These are phyloP conservation scores for Rhopalosiphum padi DNA, from an alignment of 1,140 invertebrate genomes.

Conservation along the genomic window DNA sequence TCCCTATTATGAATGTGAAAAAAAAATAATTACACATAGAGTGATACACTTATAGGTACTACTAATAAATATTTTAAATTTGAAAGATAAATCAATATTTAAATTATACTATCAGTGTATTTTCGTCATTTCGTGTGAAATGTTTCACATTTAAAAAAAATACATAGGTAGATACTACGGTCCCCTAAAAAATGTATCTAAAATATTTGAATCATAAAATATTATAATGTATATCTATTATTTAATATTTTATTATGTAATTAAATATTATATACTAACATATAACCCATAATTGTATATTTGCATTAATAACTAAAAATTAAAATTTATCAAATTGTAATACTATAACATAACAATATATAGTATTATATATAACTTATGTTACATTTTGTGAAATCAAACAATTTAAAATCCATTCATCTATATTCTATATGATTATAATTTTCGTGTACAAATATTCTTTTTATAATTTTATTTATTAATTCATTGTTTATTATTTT, in stretches of 20 bases:
- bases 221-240: background rate
- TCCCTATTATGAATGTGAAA: background rate
- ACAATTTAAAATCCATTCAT: too few species aligned
- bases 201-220: background rate
- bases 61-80: background rate
- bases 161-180: background rate
- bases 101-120: background rate
- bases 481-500: background rate
- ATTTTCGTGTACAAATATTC: too few species aligned
- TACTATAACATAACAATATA: too few species aligned
- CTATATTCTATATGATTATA: too few species aligned
- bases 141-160: background rate
- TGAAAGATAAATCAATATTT: background rate
- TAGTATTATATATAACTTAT: too few species aligned
- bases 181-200: background rate
- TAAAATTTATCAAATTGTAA: background rate
- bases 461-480: background rate
- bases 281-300: too few species aligned
- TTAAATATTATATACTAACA: background rate
- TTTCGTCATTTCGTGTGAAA: background rate
- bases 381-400: too few species aligned
- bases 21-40: background rate
- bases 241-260: background rate
- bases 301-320: background rate
- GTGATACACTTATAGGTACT: background rate